These are phyloP conservation scores for Pseudochaenichthys georgianus DNA, from an alignment of 2,797 vertebrate genomes.

Conservation along the genomic window DNA sequence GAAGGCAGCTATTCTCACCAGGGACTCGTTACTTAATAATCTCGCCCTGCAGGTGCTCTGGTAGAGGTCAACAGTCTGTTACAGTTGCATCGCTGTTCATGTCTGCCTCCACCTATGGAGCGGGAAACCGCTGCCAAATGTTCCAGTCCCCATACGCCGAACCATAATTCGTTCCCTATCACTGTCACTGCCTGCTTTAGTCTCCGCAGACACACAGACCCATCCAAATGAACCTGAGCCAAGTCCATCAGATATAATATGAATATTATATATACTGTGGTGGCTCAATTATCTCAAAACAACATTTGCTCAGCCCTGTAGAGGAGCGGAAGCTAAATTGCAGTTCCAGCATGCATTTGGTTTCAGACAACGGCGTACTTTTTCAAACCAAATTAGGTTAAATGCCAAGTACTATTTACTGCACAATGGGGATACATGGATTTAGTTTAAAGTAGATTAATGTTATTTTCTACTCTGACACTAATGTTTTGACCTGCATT, in stretches of 20 bases:
- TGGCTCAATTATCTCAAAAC: conserved; percentile 69
- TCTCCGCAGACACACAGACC: conserved; percentile 58
- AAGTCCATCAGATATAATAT: conserved; percentile 73
- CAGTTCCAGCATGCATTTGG: conserved; percentile 54
- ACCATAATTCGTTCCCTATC: conserved; percentile 68
- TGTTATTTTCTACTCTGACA: conserved; percentile 61
- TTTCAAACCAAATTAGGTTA: conserved; percentile 70
- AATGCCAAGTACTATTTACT: conserved; percentile 73
- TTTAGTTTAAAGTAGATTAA: conserved; percentile 55
- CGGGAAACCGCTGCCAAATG: conserved; percentile 71
- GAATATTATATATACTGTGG: conserved; percentile 68
- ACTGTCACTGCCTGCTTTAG: conserved; percentile 63
- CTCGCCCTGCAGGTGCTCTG: conserved; percentile 77
- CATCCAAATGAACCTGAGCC: conserved; percentile 67
- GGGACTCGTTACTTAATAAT: conserved; percentile 84
- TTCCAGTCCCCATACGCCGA: conserved; percentile 48
- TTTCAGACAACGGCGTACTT: conserved; percentile 53
- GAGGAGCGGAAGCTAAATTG: conserved; percentile 65
- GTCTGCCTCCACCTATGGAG: conserved; percentile 71
- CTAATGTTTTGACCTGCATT: conserved; percentile 60
- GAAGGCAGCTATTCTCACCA: conserved; percentile 75
- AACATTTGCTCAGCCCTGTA: conserved; percentile 61
- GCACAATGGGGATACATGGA: conserved; percentile 44
- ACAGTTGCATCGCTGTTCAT: conserved; percentile 64
- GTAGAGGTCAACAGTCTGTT: conserved; percentile 81